Evolutionary conservation across 1,140 invertebrate genomes (phyloP).

Genomic region (Hypsibius dujardini): DNA sequence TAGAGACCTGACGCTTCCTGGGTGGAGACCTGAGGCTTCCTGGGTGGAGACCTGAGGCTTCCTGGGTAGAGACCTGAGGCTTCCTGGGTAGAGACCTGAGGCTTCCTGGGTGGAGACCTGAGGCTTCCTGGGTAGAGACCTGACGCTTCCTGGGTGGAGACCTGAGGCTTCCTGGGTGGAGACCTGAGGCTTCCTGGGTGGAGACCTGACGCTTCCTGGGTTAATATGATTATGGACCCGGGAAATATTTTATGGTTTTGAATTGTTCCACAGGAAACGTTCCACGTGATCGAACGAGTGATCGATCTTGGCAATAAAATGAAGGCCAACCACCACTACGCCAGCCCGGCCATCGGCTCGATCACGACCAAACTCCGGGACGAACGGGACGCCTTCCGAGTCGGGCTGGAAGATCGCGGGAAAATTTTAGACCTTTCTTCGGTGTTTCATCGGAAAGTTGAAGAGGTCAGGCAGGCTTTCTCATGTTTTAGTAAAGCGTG

Average conservation of each 20-base stretch:
- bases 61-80: too few species aligned
- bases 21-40: too few species aligned
- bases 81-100: too few species aligned
- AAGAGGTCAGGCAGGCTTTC: slow-evolving; percentile 44
- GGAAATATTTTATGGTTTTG: too few species aligned
- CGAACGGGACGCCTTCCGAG: slow-evolving; percentile 86
- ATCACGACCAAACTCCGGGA: slow-evolving; percentile 61
- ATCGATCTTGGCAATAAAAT: slow-evolving; percentile 68
- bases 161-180: slow-evolving; percentile 1
- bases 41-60: too few species aligned
- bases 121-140: too few species aligned
- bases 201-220: too few species aligned
- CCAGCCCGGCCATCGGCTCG: slow-evolving; percentile 48
- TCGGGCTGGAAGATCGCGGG: slow-evolving; percentile 76
- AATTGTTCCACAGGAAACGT: slow-evolving; percentile 40
- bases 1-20: too few species aligned
- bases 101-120: too few species aligned
- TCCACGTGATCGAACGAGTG: slow-evolving; percentile 71
- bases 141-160: too few species aligned
- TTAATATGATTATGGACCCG: too few species aligned
- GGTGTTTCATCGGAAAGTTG: slow-evolving; percentile 89
- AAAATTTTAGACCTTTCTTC: slow-evolving; percentile 79
- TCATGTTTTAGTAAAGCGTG: not conserved
- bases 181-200: too few species aligned
- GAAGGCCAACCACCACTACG: slow-evolving; percentile 78